phyloP scores from a whole-genome alignment of 2,797 vertebrate species.

The Glossophaga mutica region DNA sequence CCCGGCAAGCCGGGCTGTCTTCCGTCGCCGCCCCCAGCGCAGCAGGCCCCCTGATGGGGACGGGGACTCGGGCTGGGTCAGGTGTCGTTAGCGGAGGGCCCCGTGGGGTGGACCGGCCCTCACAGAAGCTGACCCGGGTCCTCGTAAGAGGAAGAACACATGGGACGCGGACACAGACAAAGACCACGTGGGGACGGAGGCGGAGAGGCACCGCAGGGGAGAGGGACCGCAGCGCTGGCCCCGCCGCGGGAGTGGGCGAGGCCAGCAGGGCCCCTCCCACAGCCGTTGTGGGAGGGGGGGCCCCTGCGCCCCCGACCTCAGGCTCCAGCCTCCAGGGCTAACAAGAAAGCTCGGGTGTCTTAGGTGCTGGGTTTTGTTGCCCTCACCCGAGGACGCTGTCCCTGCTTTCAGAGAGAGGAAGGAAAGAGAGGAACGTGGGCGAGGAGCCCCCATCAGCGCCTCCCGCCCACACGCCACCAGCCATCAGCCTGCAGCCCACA shows the following conservation, averaged over 20 bases:
- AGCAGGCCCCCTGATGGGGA: neutral
- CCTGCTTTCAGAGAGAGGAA: neutral
- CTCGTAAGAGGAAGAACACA: neutral
- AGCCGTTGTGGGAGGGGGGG: neutral
- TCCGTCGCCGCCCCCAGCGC: too few species aligned
- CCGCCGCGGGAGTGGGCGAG: neutral
- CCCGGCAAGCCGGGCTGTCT: neutral
- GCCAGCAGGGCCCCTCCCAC: neutral
- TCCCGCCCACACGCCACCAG: too few species aligned
- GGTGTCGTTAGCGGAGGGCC: neutral
- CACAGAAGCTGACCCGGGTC: accelerated
- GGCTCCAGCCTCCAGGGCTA: neutral
- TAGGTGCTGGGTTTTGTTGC: neutral
- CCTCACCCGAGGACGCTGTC: neutral
- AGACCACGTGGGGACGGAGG: accelerated
- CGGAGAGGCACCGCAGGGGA: accelerated
- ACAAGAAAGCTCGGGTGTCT: accelerated
- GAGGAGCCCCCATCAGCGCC: neutral
- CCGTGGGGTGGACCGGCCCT: accelerated
- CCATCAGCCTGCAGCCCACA: too few species aligned
- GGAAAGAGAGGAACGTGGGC: too few species aligned
- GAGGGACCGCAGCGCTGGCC: accelerated
- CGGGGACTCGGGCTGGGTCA: accelerated
- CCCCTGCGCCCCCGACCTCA: accelerated
- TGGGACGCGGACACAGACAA: neutral